phyloP scores from a whole-genome alignment of 2,113 vertebrate genomes.

The Asarcornis scutulata region DNA sequence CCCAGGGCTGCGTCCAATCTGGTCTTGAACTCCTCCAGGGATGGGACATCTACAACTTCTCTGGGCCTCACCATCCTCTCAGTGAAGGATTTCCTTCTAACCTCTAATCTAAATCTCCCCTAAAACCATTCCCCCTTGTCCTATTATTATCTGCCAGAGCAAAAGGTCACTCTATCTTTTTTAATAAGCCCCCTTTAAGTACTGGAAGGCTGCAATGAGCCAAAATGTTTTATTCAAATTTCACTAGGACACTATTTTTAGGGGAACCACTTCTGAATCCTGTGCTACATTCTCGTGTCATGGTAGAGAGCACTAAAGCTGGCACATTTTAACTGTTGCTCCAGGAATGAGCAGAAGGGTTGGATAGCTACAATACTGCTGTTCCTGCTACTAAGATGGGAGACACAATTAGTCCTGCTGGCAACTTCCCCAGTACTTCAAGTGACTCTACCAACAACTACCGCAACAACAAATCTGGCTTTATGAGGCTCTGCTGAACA shows the following conservation, averaged over 20 bases:
- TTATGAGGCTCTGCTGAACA: neutral
- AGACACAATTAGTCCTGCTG: neutral
- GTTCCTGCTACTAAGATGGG: neutral
- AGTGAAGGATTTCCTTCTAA: too few species aligned
- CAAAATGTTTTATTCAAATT: conserved; percentile 3
- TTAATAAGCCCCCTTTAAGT: too few species aligned
- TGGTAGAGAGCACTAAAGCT: neutral
- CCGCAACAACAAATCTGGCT: neutral
- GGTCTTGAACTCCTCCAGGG: too few species aligned
- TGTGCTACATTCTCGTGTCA: neutral
- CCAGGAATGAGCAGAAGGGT: neutral
- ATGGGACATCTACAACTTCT: too few species aligned
- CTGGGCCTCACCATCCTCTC: too few species aligned
- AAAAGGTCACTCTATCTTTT: neutral
- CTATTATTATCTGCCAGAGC: neutral
- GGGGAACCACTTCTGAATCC: neutral
- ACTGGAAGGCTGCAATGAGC: neutral
- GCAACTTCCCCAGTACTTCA: neutral
- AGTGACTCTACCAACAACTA: neutral
- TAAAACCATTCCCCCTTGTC: too few species aligned
- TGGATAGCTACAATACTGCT: neutral
- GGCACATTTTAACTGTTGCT: neutral
- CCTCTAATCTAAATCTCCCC: too few species aligned
- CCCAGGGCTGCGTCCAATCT: too few species aligned
- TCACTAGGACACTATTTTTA: conserved; percentile 14